Conservation (phyloP, 2,113 vertebrate species). For the Eidolon helvum region DNA sequence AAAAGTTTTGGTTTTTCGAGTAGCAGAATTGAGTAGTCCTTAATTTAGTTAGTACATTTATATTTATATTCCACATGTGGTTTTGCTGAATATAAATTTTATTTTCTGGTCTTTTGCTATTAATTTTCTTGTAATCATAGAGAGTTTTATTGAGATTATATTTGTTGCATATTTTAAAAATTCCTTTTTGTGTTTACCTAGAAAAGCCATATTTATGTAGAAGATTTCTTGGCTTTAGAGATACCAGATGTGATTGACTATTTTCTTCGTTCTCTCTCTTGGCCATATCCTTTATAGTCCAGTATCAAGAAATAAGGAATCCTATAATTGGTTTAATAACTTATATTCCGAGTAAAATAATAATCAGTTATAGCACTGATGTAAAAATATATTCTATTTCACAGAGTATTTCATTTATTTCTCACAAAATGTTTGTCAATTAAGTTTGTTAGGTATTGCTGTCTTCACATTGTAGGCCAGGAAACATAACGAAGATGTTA, state of each 20-base stretch:
- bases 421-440: background rate
- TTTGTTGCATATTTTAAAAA: background rate
- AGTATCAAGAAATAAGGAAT: background rate
- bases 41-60: conserved; percentile 8
- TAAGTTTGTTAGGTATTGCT: background rate
- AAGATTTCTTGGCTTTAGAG: background rate
- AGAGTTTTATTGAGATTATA: background rate
- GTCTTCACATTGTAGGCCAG: background rate
- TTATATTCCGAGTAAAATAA: background rate
- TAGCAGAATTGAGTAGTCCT: background rate
- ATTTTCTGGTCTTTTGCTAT: background rate
- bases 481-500: background rate
- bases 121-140: background rate
- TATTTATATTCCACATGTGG: background rate
- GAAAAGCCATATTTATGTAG: background rate
- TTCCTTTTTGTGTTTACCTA: background rate
- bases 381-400: background rate
- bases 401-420: background rate
- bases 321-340: background rate
- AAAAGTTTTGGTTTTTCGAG: background rate
- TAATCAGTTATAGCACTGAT: background rate
- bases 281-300: background rate
- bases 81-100: conserved; percentile 31
- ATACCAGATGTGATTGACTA: background rate
- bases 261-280: background rate